phyloP scores from a whole-genome alignment of 2,888 invertebrate genomes.

The Vanessa cardui region DNA sequence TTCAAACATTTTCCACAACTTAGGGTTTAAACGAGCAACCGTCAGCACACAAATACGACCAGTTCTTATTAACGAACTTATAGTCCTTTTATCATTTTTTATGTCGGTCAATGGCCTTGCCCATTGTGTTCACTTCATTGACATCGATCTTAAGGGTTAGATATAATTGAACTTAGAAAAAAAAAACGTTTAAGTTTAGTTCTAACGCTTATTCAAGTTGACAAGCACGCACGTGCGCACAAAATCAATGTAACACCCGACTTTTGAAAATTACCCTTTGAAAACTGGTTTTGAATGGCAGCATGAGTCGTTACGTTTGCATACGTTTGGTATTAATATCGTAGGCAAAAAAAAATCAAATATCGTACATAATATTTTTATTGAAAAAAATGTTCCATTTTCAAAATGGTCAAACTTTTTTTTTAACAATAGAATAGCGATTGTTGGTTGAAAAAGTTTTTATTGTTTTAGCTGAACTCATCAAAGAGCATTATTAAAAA shows the following conservation, averaged over 20 bases:
- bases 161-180: conserved; percentile 46
- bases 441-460: no score
- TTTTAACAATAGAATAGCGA: no score
- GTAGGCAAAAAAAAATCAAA: no score
- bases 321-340: not conserved
- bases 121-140: conserved; percentile 70
- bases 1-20: not conserved
- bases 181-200: conserved; percentile 24
- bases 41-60: conserved; percentile 45
- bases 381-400: no score
- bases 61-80: conserved; percentile 62
- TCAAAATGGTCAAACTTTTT: no score
- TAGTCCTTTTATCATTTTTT: conserved; percentile 65
- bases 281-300: conserved; percentile 9
- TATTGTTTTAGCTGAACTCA: no score
- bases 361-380: no score
- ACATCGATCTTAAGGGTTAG: conserved; percentile 73
- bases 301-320: conserved; percentile 4
- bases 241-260: conserved; percentile 24
- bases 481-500: no score
- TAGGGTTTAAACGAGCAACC: conserved; percentile 19
- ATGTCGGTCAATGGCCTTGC: conserved; percentile 77
- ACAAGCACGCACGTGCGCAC: conserved; percentile 43
- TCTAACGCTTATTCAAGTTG: conserved; percentile 31
- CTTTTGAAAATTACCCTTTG: conserved; percentile 36